Base-by-base conservation (phyloP, 2,797 vertebrate genomes). In the Sylvilagus floridanus region DNA sequence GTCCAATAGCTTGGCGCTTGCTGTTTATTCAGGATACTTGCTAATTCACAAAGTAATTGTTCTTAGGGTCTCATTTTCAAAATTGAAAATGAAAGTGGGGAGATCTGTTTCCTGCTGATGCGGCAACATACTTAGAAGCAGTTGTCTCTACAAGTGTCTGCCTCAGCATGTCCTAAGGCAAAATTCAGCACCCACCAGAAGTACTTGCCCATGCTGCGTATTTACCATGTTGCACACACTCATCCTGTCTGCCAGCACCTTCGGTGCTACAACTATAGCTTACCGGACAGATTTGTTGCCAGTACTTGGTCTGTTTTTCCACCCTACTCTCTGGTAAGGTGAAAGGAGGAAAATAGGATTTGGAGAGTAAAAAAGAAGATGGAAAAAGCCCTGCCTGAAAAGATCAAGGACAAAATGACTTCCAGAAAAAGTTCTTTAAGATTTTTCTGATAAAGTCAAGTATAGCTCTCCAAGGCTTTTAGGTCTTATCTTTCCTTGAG, bases 61-160 rank as follows among this genome's bases (percentile, higher is more conserved):
- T 89, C 96, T 84, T 65, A 92, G 77, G 85, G 83, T 96, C 30
- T 68, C 85, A 83, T 93, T 96, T 95, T 97, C 86, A 91, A 52
- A 97, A 88, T 30, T 96, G 89, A 97, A 98, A 94, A 89, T 75
- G 83, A 72, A 97, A 81, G 66, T 81, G 93, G 57, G 91, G 95
- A 97, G 86, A 91, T 91, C 91, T 96, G 82, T 93, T 97, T 97
- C 97, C 92, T 97, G 97, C 97, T 98, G 95, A 97, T 97, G 93
- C 93, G 91, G 95, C 95, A 96, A 97, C 95, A 97, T 95, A 95
- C 90, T 93, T 98, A 97, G 93, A 94, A 97, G 76, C 72, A 63
- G n/a, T 97, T 84, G 52, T 91, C 96, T 93, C 37, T 66, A 89
- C 91, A 97, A 98, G 95, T 76, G 82, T 88, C 82, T 95, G 91